Evolutionary conservation across 2,113 vertebrate species (phyloP).

Genomic region (Psilopogon haemacephalus): DNA sequence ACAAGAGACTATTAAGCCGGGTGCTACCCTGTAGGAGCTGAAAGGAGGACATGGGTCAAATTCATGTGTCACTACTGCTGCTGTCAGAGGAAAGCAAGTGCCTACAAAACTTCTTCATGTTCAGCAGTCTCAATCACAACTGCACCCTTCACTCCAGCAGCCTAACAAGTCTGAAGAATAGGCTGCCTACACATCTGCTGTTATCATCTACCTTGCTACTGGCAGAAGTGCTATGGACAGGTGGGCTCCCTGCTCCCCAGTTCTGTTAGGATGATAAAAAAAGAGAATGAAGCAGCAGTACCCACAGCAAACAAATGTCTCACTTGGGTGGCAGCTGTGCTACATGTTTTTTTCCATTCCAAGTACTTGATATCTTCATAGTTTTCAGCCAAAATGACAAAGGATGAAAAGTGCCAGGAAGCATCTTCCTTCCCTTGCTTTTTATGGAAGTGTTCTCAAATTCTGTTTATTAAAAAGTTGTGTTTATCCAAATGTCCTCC

Average conservation of each 20-base stretch:
- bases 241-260: neutral
- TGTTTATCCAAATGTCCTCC: neutral
- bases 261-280: neutral
- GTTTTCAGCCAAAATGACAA: neutral
- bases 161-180: neutral
- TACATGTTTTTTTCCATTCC: neutral
- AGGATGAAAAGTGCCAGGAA: neutral
- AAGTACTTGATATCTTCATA: neutral
- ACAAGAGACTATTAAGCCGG: neutral
- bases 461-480: neutral
- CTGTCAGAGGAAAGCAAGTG: neutral
- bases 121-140: neutral
- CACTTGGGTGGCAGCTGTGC: neutral
- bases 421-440: neutral
- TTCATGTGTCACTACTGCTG: neutral
- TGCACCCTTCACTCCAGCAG: neutral
- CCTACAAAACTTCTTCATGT: neutral
- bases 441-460: neutral
- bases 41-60: neutral
- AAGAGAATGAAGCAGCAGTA: neutral
- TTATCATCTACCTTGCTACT: neutral
- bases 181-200: constrained; percentile 17
- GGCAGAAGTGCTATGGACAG: neutral
- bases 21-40: neutral
- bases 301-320: neutral